Conservation (phyloP, 2,113 vertebrate genomes). For the Proteles cristata region DNA sequence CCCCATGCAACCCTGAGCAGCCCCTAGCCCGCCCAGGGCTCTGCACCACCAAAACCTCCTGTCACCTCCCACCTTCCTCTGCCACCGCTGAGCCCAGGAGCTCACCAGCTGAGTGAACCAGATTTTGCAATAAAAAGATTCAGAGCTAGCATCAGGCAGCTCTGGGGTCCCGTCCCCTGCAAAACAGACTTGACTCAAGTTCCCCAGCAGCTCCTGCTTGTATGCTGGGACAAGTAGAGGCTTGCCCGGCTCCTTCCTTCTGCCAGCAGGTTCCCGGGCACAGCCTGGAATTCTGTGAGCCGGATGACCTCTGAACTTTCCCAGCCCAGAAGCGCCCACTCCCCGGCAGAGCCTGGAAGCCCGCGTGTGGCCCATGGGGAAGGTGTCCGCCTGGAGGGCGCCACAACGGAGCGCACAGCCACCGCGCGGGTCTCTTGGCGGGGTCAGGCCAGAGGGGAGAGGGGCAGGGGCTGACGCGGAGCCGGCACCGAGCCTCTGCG, state of each 20-base stretch:
- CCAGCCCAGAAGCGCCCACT: not conserved
- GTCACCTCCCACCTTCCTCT: not conserved
- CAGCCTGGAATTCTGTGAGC: not conserved
- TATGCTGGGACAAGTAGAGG: conserved; percentile 24
- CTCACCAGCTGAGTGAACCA: not conserved
- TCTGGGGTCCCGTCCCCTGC: not conserved
- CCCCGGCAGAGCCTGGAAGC: not conserved
- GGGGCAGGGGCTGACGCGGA: not conserved
- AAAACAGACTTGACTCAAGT: not conserved
- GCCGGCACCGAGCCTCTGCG: not conserved
- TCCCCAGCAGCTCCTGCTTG: not conserved
- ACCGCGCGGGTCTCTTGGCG: not conserved
- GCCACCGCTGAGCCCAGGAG: not conserved
- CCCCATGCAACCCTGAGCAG: not conserved
- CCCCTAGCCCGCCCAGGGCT: not conserved
- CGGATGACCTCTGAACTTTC: not conserved
- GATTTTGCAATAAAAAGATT: not conserved
- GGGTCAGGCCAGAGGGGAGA: not conserved
- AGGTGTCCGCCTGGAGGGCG: not conserved
- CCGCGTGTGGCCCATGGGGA: not conserved
- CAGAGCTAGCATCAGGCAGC: not conserved
- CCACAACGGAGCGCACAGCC: not conserved
- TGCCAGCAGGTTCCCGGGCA: conserved; percentile 57
- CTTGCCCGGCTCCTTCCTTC: conserved; percentile 22
- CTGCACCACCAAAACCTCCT: not conserved